Base-by-base conservation (phyloP, 2,797 vertebrate species). In the Poecilia picta region DNA sequence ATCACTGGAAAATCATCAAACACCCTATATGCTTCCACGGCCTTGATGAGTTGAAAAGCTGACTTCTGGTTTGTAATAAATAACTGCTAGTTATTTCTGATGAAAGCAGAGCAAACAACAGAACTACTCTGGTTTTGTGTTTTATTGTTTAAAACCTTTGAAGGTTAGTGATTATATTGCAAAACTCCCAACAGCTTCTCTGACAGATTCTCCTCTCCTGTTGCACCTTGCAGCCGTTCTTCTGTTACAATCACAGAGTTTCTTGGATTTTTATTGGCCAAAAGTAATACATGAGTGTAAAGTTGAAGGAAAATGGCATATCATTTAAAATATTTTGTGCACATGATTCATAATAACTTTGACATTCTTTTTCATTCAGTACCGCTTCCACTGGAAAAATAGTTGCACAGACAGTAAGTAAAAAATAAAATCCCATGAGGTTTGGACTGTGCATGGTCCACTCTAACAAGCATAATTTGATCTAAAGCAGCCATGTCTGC, bases 1-100 rank as follows among this genome's bases (percentile, higher is more conserved):
- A 39, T 51, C 64, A 31, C 12, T 78, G 31, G 43, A 81, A 76
- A 72, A 75, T 28, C 73, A 47, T 49, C 12, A 75, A 64, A 64
- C 43, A 39, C 18, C 28, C n/a, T 46, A 33, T 70, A 10, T 45
- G 59, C 41, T 46, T 20, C 20, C n/a, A 31, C 31, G 68, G 0
- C n/a, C 57, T n/a, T 16, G 45, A n/a, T 75, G 49, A 15, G n/a
- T 39, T 43, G n/a, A 36, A 41, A 55, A 43, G 68, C 23, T 71
- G 55, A 59, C 25, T 45, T 43, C 53, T 59, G 53, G 59, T 43
- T 70, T n/a, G 11, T n/a, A 43, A 43, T 43, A 70, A 49, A 33
- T 33, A 8, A 33, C 70, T 47, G 45, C 10, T 49, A 23, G 72
- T 49, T 33, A 51, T 20, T 11, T 45, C 49, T 49, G 18, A 43